Evolutionary conservation across 2,888 invertebrate genomes (phyloP), one percentile per base, ranked within the genome.

Genomic region (Cistogaster globosa): DNA sequence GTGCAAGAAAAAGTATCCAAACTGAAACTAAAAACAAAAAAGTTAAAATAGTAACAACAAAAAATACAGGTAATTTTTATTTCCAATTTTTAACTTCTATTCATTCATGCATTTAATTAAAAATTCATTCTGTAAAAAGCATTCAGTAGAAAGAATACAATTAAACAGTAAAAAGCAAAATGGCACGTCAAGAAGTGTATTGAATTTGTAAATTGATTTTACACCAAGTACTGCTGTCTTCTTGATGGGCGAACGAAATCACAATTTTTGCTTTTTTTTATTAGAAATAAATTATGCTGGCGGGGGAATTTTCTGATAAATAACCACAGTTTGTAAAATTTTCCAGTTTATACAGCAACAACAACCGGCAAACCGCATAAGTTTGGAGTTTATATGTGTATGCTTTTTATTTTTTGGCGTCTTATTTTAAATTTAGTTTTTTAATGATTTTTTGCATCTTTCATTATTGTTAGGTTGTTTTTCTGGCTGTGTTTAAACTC

Each of bases 301-400:
- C 22, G 38, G 58, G 20, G 60, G 58, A 51, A 20, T 18, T 48
- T 26, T 45, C 8, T 26, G 26, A 22, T 0, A 48, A 57, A 26
- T 18, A 53, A 55, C 38, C 20, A 63, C 8, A 57, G 65, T 51
- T 77, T 53, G 26, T 55, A 53, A 18, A 63, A n/a, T 62, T 42
- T 76, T 67, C 38, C 65, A 69, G 63, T 65, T 76, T 63, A 18
- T 48, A 62, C n/a, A 32, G 62, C 53, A 55, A 12, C 83, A 85
- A 85, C 78, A 83, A 79, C 85, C 85, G 85, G 85, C 85, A 62
- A 78, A 45, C 71, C 65, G 57, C 48, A 69, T 45, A 75, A 67
- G 63, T 75, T 62, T 67, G 38, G 7, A n/a, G 18, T 53, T 22
- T 32, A 6, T 22, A 12, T 42, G 9, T 71, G 20, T 32, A 7